These are phyloP conservation scores for Thelaira solivaga DNA, from an alignment of 2,888 invertebrate genomes.

Conservation along the genomic window DNA sequence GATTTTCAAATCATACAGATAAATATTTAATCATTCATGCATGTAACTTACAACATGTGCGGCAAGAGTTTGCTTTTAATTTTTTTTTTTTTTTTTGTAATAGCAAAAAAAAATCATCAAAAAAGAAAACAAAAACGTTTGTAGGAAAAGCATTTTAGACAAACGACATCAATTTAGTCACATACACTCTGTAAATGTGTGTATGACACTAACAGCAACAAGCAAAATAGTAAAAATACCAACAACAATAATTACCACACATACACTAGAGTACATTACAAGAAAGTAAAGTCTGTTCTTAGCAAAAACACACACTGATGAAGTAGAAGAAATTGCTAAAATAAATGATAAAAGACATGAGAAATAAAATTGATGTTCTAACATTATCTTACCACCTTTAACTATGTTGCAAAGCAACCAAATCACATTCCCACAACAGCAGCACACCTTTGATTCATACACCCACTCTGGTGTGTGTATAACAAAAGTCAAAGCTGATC, in stretches of 20 bases:
- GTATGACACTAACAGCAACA: conserved; percentile 31
- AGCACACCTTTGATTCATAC: not conserved
- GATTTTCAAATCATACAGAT: conserved; percentile 22
- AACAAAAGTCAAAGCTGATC: conserved; percentile 24
- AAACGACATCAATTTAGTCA: conserved; percentile 56
- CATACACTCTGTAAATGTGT: conserved; percentile 14
- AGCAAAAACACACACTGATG: conserved; percentile 24
- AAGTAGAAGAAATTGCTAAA: conserved; percentile 45
- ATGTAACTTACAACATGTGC: conserved; percentile 24
- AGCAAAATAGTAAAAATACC: not conserved
- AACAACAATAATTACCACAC: conserved; percentile 4
- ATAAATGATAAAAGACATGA: conserved; percentile 48
- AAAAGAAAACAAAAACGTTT: not conserved
- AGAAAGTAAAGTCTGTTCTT: conserved; percentile 19
- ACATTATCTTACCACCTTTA: conserved; percentile 47
- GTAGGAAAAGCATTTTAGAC: conserved; percentile 44
- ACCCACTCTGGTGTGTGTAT: not conserved
- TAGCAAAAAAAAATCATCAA: too few species aligned
- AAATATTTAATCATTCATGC: conserved; percentile 38
- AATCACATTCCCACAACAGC: not conserved
- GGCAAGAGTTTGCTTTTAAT: not conserved
- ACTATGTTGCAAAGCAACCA: conserved; percentile 9
- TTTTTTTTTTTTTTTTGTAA: not conserved
- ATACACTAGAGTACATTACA: conserved; percentile 4
- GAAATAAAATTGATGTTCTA: conserved; percentile 44